Base-by-base conservation (phyloP, 2,113 vertebrate species). In the Ardeotis arabs region DNA sequence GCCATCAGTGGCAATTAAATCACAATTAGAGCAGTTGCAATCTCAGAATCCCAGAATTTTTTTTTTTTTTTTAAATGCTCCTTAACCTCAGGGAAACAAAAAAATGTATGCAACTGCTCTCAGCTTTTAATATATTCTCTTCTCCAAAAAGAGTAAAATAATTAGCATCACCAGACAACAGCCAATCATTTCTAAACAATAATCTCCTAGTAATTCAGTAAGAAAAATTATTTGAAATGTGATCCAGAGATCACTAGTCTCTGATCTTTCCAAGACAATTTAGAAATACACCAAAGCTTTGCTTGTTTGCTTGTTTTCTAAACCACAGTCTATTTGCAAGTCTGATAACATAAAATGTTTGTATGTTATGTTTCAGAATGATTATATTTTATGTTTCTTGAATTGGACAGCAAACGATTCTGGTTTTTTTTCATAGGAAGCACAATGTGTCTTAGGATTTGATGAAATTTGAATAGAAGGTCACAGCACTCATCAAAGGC, bases 1-100 rank as follows among this genome's bases (percentile, higher is more conserved):
- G 39, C 83, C 58, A 73, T 69, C 62, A 92, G 35, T 75, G 39
- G 24, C 49, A 82, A 77, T 67, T 91, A 89, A 81, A 84, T 73
- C 18, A 66, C 50, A 87, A 77, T 89, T 84, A 93, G 29, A 90
- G 21, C 21, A 72, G 52, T 72, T 11, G 5, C 14, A 72, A 44
- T 78, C 29, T 82, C 47, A 8, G 4, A 87, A 63, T 84, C 22
- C 12, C 52, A 76, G 13, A 33, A 25, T 41, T 41, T 12, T 9
- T 12, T 24, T 17, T 35, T 58, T 69, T 67, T n/a, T 64, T 25
- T 1, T 14, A 66, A 33, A 50, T 55, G 2, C 1, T 63, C 13
- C 28, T 63, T 77, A 44, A 56, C 85, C 27, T 82, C 23, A 45
- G 13, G 4, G 25, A 69, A 66, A 35, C 2, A 84, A 59, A 75